Evolutionary conservation across 2,797 vertebrate genomes (phyloP).

Genomic region (Rachycentron canadum): DNA sequence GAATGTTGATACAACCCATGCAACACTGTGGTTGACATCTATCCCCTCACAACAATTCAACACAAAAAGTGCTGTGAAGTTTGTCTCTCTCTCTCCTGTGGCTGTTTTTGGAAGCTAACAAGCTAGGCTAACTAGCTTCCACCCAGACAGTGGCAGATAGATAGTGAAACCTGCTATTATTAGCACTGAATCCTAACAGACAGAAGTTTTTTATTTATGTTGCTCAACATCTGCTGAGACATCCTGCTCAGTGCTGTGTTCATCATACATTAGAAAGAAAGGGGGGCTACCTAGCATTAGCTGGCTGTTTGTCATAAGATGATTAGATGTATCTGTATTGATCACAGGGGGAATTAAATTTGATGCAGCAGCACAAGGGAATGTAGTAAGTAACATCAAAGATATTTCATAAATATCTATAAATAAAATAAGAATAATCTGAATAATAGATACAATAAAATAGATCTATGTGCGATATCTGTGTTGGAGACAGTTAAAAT

Average conservation of each 20-base stretch:
- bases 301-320: neutral
- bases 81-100: neutral
- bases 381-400: neutral
- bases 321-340: neutral
- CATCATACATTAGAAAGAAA: neutral
- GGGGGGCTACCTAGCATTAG: neutral
- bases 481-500: too few relatives aligned
- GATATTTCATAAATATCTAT: neutral
- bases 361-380: neutral
- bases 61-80: neutral
- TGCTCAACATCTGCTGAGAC: neutral
- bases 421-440: neutral
- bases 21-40: neutral
- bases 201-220: neutral
- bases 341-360: neutral
- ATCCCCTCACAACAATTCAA: neutral
- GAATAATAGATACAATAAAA: too few relatives aligned
- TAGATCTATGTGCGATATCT: too few relatives aligned
- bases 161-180: neutral
- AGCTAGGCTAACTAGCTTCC: neutral
- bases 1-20: neutral
- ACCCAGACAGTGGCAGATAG: neutral
- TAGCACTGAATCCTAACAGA: neutral
- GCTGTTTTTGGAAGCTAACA: neutral
- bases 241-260: neutral